Conservation (phyloP, 2,113 vertebrate genomes). For the Chloebia gouldiae region DNA sequence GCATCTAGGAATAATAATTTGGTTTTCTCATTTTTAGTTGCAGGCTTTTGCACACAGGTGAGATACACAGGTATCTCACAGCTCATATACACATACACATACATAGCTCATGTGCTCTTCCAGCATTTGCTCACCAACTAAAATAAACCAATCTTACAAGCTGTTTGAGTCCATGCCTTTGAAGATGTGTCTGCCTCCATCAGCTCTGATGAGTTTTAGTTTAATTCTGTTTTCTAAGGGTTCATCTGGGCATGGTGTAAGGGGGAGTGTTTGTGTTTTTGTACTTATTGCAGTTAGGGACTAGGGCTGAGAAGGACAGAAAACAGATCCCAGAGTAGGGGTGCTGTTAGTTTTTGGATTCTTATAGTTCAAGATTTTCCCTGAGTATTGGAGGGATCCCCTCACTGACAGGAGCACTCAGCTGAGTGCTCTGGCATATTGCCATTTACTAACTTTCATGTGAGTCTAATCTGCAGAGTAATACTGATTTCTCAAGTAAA, state of each 20-base stretch:
- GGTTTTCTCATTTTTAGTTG: neutral
- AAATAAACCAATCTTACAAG: neutral
- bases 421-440: neutral
- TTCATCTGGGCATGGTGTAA: neutral
- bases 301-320: neutral
- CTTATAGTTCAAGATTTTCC: neutral
- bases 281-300: neutral
- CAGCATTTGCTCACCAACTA: neutral
- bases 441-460: neutral
- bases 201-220: neutral
- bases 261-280: fast-evolving
- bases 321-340: neutral
- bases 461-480: conserved; percentile 2
- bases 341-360: neutral
- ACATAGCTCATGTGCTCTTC: neutral
- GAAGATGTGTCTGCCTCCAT: neutral
- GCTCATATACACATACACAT: too few relatives aligned
- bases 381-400: neutral
- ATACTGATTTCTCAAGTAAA: conserved; percentile 1
- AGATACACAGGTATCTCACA: neutral
- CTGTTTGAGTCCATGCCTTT: neutral
- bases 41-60: neutral
- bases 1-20: neutral
- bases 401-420: neutral
- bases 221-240: neutral